Base-by-base conservation (phyloP, 2,888 invertebrate species). In the Tricholauxania praeusta region DNA sequence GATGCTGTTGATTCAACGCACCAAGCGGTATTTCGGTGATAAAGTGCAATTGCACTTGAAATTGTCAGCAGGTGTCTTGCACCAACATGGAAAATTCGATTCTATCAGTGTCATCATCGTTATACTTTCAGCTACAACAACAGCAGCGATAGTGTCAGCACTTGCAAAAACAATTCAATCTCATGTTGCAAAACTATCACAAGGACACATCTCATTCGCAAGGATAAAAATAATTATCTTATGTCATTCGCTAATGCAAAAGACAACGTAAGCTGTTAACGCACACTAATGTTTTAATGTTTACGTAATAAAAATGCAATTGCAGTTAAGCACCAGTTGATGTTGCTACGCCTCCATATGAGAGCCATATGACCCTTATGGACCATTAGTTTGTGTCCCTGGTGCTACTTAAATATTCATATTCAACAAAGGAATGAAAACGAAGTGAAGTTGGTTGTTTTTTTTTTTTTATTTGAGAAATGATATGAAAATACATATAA, bases 41-140 rank as follows among this genome's bases (percentile, higher is more conserved):
- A 75, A 77, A 77, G 75, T 77, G 77, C 74, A 79, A 77, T 74
- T 79, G 81, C 85, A 86, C 86, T 86, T 85, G 81, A 85, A 84
- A 85, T 86, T 86, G 86, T 84, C 86, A 86, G 86, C 86, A 86
- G 86, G 86, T 86, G 86, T 82, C 81, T 80, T 81, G 82, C 82
- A 82, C 78, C 77, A 83, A 84, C 78, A 84, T 17, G 71, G 70
- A 12, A 48, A 22, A 70, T 62, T 39, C 39, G 39, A 39, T 39
- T 39, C 39, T 10, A 39, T 39, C 10, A 39, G 39, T 10, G 8
- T 39, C 39, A 39, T 39, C 7, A 10, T 39, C 39, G 5, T 39
- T 3, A 39, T 39, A 39, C 1, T 28, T 28, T 28, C 55, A 74
- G 72, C 67, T 64, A 22, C 48, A 73, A 59, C 57, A 72, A 48